Evolutionary conservation across 2,113 vertebrate genomes (phyloP), one percentile per base, ranked within the genome.

Genomic region (Passerina amoena): DNA sequence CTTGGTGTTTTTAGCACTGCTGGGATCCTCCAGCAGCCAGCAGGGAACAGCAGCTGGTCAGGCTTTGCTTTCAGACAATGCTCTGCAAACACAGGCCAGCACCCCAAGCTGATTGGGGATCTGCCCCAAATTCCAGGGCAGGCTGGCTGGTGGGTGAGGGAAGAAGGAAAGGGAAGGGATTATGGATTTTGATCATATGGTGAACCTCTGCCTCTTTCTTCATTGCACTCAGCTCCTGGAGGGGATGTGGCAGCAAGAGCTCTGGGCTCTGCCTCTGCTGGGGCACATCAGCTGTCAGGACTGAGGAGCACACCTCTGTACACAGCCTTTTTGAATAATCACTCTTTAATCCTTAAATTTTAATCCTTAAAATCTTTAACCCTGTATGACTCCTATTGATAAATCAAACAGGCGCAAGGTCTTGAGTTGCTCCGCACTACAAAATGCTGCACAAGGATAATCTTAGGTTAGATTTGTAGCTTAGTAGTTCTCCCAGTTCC

Each of bases 131-230:
- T 60, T 51, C 65, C 69, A 66, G 42, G 42, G 47, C 19, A 69
- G 50, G 9, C 2, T 54, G 60, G 9, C 21, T 88, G 30, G 3
- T 33, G 53, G 33, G 6, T 14, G 30, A 64, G 21, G 30, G 23
- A 47, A 84, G 33, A 60, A 16, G 27, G 23, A 51, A 78, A 13
- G 14, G 44, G 47, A 15, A 54, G 45, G 57, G 42, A 16, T 15
- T 33, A 10, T 2, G 63, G 23, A 6, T 72, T 76, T 85, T 69
- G 24, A 8, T 53, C 1, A 0, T 23, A 31, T 0, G 1, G 5
- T 28, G 37, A 61, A 51, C 7, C 19, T 57, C n/a, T 77, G 14
- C 11, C 33, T 78, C 44, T 72, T 48, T 69, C 22, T 22, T 60
- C 10, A 6, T 8, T n/a, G 45, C 4, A 5, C 12, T 61, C 33